Conservation (phyloP, 2,797 vertebrate genomes). For the Squalus acanthias region DNA sequence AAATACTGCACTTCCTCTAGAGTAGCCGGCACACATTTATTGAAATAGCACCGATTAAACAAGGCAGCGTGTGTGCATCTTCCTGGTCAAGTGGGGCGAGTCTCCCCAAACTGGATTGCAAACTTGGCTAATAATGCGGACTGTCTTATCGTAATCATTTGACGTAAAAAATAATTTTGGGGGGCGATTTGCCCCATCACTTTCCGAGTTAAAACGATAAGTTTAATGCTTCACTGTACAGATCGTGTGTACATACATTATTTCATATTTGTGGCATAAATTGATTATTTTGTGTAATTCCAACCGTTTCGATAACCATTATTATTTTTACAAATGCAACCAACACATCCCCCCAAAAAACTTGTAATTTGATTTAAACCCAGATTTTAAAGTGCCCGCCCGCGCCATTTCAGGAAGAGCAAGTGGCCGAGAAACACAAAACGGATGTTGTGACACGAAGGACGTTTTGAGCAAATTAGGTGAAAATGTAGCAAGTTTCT, state of each 20-base stretch:
- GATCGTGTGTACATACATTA: not conserved
- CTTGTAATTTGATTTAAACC: not conserved
- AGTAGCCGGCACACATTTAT: not conserved
- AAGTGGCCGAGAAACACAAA: not conserved
- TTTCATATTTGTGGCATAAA: not conserved
- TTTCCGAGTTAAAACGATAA: not conserved
- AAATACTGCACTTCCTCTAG: not conserved
- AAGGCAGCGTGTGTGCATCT: not conserved
- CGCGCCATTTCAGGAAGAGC: not conserved
- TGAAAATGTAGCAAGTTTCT: conserved; percentile 5
- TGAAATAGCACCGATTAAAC: not conserved
- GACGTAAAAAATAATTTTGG: no score
- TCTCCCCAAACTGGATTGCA: not conserved
- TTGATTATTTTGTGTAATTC: not conserved
- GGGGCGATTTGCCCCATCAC: not conserved
- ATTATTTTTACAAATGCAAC: not conserved
- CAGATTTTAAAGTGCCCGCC: not conserved
- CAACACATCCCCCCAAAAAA: no score
- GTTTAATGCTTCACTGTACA: not conserved
- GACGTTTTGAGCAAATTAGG: conserved; percentile 33
- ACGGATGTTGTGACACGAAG: not conserved
- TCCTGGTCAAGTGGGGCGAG: not conserved
- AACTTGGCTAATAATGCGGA: not conserved
- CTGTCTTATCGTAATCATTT: not conserved
- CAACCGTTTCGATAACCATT: not conserved